Base-by-base conservation (phyloP, 2,888 invertebrate species). In the Neocrepidodera transversa region DNA sequence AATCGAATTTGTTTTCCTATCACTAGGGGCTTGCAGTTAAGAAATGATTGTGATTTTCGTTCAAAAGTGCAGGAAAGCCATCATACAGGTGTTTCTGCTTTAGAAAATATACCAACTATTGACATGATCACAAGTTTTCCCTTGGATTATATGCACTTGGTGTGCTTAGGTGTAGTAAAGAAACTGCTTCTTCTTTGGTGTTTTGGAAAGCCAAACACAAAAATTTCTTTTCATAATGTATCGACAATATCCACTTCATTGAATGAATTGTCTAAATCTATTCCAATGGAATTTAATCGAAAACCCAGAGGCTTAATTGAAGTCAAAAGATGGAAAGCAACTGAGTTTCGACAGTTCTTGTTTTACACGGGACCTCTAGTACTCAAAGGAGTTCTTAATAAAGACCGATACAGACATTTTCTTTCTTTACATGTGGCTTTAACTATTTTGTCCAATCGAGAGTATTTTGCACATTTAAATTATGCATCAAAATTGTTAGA, bases 401-500 rank as follows among this genome's bases (percentile, higher is more conserved):
- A 38, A n/a, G n/a, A 17, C n/a, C n/a, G n/a, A 51, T 59, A 58
- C 43, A 26, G 4, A 20, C 14, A 48, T 17, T 53, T 58, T 58
- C 13, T 58, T 10, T 23, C 17, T 10, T 40, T 58, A 4, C 49
- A 55, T 54, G 42, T 60, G 14, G 16, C 51, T 2, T 10, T 52
- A 2, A 6, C 18, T 13, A 11, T 52, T 13, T 43, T 52, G 13
- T 40, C 45, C 36, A 43, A 36, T 13, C 8, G 10, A 20, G 18
- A 58, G 36, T 40, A 43, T 20, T 13, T 30, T 2, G 49, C 62
- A n/a, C 8, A 18, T 20, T 14, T 35, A 18, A 18, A 50, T 18
- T 64, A 61, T 59, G 58, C 60, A 14, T 40, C 64, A 38, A 10
- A 35, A 14, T 43, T 67, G 8, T 26, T 66, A 18, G 48, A 60